phyloP scores from a whole-genome alignment of 2,797 vertebrate genomes.

The Acanthornis magna region DNA sequence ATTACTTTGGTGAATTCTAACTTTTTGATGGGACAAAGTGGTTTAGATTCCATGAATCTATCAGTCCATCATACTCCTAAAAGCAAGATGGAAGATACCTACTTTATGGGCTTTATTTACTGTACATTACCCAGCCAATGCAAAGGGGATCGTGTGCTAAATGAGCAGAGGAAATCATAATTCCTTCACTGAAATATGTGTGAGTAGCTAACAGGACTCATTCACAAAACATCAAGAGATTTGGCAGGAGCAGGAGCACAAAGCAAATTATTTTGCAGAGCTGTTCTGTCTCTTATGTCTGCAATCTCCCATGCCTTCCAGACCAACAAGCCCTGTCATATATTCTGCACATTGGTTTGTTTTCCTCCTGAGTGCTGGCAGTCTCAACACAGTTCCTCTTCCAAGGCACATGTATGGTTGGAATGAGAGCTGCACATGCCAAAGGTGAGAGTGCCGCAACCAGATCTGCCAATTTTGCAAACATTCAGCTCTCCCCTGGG shows the following conservation, averaged over 20 bases:
- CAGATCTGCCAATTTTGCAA: neutral
- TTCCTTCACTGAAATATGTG: neutral
- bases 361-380: neutral
- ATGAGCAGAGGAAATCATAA: neutral
- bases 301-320: neutral
- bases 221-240: neutral
- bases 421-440: neutral
- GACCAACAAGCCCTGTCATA: neutral
- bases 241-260: neutral
- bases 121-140: neutral
- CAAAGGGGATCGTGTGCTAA: neutral
- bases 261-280: neutral
- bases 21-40: neutral
- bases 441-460: neutral
- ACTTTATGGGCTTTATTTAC: neutral
- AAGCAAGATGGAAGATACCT: neutral
- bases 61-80: neutral
- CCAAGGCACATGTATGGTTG: neutral
- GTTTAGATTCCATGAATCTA: neutral
- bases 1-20: neutral
- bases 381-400: neutral
- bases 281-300: neutral
- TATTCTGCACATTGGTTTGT: neutral
- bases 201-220: neutral
- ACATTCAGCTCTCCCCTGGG: neutral